Evolutionary conservation across 35 echinoderm and acorn worm species (phyloP).

Genomic region (Amphiura filiformis): DNA sequence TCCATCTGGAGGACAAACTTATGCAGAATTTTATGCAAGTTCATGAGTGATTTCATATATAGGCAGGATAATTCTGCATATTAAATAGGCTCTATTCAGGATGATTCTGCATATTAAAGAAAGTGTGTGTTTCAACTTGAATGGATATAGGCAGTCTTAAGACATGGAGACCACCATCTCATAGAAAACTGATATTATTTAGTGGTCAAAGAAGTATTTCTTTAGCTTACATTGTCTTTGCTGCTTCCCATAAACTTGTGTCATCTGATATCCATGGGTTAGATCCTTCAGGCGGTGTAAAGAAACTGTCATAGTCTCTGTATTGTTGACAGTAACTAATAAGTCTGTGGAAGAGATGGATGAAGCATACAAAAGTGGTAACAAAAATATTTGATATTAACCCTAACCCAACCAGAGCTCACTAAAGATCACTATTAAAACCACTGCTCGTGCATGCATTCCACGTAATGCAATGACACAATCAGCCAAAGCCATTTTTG

Average conservation of each 20-base stretch:
- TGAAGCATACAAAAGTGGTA: too few species aligned
- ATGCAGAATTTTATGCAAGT: too few species aligned
- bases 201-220: too few species aligned
- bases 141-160: neutral
- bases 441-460: too few species aligned
- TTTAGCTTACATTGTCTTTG: conserved; percentile 94
- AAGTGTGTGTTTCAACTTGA: neutral
- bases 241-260: conserved; percentile 81
- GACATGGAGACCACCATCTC: neutral
- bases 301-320: conserved; percentile 80
- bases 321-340: conserved; percentile 97
- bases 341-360: conserved; percentile 59
- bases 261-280: conserved; percentile 99
- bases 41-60: too few species aligned
- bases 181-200: too few species aligned
- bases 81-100: too few species aligned
- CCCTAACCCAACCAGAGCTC: neutral
- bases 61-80: too few species aligned
- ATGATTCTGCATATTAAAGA: neutral
- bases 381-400: neutral
- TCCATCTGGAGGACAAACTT: too few species aligned
- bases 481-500: neutral
- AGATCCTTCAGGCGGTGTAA: conserved; percentile 71
- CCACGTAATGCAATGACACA: too few species aligned
- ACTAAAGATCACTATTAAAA: too few species aligned